Evolutionary conservation across 1,140 invertebrate species (phyloP).

Genomic region (Oppia nitens): DNA sequence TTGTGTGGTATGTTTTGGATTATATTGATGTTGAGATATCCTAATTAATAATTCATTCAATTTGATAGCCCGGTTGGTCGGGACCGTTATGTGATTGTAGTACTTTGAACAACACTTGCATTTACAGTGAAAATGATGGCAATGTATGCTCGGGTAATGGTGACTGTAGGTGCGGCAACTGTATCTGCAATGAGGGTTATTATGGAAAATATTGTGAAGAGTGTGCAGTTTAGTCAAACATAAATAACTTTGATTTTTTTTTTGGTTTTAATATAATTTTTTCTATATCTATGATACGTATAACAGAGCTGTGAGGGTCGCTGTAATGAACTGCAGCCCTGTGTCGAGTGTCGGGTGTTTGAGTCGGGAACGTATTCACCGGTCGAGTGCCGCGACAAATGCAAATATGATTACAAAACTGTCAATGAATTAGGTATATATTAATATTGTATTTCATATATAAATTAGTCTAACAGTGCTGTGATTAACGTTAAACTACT

Average conservation of each 20-base stretch:
- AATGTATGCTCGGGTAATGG: constrained; percentile 23
- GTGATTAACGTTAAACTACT: neutral
- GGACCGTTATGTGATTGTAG: constrained; percentile 52
- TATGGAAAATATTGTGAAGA: constrained; percentile 71
- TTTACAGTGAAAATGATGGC: neutral
- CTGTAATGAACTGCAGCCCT: constrained; percentile 12
- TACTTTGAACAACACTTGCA: constrained; percentile 14
- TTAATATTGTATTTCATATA: too few species aligned
- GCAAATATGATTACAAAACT: constrained; percentile 2
- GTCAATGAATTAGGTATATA: neutral
- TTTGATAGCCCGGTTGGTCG: constrained; percentile 55
- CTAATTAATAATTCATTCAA: neutral
- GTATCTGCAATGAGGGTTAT: constrained; percentile 37
- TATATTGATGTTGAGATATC: neutral
- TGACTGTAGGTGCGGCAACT: constrained; percentile 43
- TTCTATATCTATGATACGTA: too few species aligned
- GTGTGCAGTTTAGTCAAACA: constrained; percentile 42
- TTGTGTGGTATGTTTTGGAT: constrained; percentile 33
- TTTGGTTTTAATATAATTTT: neutral
- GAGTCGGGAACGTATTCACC: neutral
- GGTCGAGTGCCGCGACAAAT: constrained; percentile 17
- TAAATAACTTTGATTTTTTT: neutral
- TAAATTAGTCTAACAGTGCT: too few species aligned
- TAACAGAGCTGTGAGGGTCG: constrained; percentile 19
- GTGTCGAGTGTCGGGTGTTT: constrained; percentile 18